Base-by-base conservation (phyloP, 2,797 vertebrate species). In the Clamator glandarius region DNA sequence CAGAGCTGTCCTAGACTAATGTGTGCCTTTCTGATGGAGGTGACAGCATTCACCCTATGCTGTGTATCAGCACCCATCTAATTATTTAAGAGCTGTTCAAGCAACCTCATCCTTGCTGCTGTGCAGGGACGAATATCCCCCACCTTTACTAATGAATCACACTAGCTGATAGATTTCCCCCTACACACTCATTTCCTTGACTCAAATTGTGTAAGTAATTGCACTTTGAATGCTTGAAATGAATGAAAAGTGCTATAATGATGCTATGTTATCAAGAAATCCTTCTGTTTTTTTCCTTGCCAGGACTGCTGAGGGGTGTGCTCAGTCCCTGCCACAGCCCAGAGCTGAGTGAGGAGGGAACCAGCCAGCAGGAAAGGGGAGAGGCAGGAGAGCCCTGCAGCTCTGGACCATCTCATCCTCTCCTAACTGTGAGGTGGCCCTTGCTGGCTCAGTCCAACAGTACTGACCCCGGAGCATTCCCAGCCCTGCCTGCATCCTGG, bases 81-180 rank as follows among this genome's bases (percentile, higher is more conserved):
- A 78, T 68, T 26, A 63, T 19, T 85, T 55, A 39, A 91, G 63
- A 83, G 55, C 20, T 76, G 16, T 59, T 84, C 16, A 82, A 90
- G 74, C 67, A 44, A 75, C 70, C 59, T 95, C 67, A 94, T 86
- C 62, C 58, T 62, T 81, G 58, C 69, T 61, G 79, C 73, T 75
- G 51, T 1, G 1, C 66, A 73, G 51, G 73, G 69, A 66, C 0
- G 0, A 29, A 2, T 51, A 76, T 91, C 84, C 86, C 94, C 84
- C 89, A 91, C 83, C 54, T 80, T 67, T 51, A 63, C 73, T 94
- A 94, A 92, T 95, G 93, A 96, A 91, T 96, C 69, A 87, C 69
- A 57, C 59, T 35, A 93, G 77, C 87, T 76, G 66, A 91, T 89
- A 52, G 73, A 82, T 92, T 46, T 70, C 11, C 88, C 93, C 93